A percentile compares a stretch with the other conserved stretches of the same genome.
phyloP scores from a whole-genome alignment of 2,797 vertebrate genomes.

The Bradypus variegatus region DNA sequence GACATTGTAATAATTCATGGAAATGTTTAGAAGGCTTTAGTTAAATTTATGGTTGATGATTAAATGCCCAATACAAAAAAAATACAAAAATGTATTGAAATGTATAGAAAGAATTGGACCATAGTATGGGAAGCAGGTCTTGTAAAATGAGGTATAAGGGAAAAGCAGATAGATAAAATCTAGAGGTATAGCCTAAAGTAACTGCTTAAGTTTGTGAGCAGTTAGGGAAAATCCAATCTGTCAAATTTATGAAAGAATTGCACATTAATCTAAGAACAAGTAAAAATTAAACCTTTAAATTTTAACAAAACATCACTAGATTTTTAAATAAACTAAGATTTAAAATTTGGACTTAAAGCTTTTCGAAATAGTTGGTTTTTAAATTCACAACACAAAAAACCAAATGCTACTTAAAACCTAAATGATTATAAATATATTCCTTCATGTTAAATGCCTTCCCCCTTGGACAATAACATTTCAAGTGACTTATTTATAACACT shows the following conservation, averaged over 20 bases:
- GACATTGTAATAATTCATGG: conserved; percentile 22
- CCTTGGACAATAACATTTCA: conserved; percentile 17
- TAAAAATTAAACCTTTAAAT: conserved; percentile 27
- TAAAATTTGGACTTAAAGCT: conserved; percentile 14
- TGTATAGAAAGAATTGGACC: not conserved
- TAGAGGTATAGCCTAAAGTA: not conserved
- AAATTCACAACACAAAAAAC: conserved; percentile 26
- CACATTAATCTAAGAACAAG: not conserved
- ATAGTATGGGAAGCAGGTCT: not conserved
- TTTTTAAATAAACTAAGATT: conserved; percentile 18
- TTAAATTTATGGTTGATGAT: conserved; percentile 37
- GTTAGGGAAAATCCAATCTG: conserved; percentile 2
- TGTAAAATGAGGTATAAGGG: not conserved
- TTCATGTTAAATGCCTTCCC: not conserved
- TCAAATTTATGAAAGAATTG: not conserved
- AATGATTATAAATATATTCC: not conserved
- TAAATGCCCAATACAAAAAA: conserved; percentile 21
- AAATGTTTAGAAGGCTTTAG: conserved; percentile 27
- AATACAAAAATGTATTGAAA: conserved; percentile 24
- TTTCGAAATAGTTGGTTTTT: conserved; percentile 28
- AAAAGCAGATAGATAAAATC: not conserved
- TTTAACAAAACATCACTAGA: not conserved
- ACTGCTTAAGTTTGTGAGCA: not conserved
- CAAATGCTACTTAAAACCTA: conserved; percentile 20
- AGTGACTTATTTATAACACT: not conserved